These are phyloP conservation scores for Pseudochirops cupreus DNA, from an alignment of 2,797 vertebrate genomes.

Conservation along the genomic window DNA sequence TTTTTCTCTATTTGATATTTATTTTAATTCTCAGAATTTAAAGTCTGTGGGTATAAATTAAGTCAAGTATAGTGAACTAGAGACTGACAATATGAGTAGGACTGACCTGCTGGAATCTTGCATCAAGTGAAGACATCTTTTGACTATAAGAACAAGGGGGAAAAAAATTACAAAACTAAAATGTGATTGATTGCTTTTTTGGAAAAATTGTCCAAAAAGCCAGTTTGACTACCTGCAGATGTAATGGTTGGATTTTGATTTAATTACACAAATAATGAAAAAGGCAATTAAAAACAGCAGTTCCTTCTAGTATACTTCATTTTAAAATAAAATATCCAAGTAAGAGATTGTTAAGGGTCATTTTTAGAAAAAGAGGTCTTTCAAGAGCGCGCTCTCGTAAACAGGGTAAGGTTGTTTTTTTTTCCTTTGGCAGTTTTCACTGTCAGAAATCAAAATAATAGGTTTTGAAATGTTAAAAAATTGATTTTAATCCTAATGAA, in stretches of 20 bases:
- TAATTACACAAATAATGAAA: conserved; percentile 68
- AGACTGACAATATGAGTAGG: neutral
- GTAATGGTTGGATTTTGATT: conserved; percentile 60
- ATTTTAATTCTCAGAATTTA: conserved; percentile 62
- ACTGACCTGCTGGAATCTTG: conserved; percentile 11
- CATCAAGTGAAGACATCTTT: neutral
- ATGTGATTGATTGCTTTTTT: neutral
- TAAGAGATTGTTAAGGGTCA: conserved; percentile 50
- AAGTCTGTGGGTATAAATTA: conserved; percentile 60
- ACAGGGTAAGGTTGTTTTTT: neutral
- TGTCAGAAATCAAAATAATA: conserved; percentile 35
- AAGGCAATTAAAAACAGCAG: conserved; percentile 38
- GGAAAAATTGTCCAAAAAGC: conserved; percentile 46
- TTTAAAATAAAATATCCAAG: conserved; percentile 35
- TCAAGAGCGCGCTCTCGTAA: conserved; percentile 31
- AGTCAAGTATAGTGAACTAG: conserved; percentile 51
- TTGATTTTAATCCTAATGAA: conserved; percentile 30
- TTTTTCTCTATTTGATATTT: conserved; percentile 68
- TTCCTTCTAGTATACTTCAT: conserved; percentile 31
- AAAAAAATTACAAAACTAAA: conserved; percentile 15
- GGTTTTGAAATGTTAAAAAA: conserved; percentile 32
- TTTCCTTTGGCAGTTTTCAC: conserved; percentile 59
- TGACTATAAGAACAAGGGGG: neutral
- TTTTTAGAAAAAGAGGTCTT: conserved; percentile 61
- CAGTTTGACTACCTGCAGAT: conserved; percentile 56